These are phyloP conservation scores for Enchytraeus crypticus DNA, from an alignment of 2,888 invertebrate species.

Conservation along the genomic window DNA sequence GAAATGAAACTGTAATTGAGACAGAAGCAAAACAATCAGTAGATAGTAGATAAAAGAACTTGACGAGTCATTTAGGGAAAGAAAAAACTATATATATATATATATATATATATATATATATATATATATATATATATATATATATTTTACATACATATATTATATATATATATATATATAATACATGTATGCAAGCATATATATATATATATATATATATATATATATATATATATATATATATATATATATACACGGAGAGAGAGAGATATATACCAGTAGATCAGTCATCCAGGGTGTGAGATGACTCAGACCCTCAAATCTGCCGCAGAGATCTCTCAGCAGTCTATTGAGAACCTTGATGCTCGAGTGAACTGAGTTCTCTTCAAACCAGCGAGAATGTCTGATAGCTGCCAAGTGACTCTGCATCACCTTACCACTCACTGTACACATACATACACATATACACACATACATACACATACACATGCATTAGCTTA, in stretches of 20 bases:
- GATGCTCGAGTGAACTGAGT: conserved; percentile 87
- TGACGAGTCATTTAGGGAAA: too few species aligned
- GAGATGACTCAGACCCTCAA: conserved; percentile 78
- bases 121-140: too few species aligned
- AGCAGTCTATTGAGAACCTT: conserved; percentile 86
- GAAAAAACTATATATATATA: too few species aligned
- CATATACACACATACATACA: not conserved
- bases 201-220: too few species aligned
- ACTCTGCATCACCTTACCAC: conserved; percentile 67
- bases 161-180: too few species aligned
- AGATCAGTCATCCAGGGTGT: conserved; percentile 95
- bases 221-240: too few species aligned
- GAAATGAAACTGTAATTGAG: too few species aligned
- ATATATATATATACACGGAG: not conserved
- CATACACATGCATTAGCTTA: not conserved
- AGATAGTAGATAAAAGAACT: too few species aligned
- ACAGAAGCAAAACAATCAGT: too few species aligned
- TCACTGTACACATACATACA: conserved; percentile 48
- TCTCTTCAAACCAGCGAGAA: conserved; percentile 95
- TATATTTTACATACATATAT: too few species aligned
- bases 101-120: too few species aligned
- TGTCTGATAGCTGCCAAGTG: conserved; percentile 89
- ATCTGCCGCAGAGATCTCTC: conserved; percentile 81
- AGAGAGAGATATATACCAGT: conserved; percentile 52
- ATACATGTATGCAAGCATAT: too few species aligned